Conservation (phyloP, 2,888 invertebrate species). For the Phorcus lineatus region DNA sequence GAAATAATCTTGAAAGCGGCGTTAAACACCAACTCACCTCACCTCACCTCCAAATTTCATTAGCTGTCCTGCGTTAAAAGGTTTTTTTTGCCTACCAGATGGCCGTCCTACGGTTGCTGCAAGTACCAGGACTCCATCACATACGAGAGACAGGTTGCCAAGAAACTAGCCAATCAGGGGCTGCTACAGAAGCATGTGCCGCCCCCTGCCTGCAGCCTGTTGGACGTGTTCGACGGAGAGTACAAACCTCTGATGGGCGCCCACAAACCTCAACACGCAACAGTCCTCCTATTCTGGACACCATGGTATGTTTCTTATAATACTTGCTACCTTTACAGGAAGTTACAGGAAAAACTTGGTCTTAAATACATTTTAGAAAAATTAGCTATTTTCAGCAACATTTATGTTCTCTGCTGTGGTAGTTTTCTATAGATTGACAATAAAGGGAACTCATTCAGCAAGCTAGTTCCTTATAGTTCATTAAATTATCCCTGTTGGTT, state of each 20-base stretch:
- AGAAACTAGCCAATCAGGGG: constrained; percentile 73
- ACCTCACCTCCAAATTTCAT: no score
- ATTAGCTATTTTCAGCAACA: no score
- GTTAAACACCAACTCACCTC: no score
- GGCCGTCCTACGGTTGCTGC: constrained; percentile 72
- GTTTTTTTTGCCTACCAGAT: constrained; percentile 47
- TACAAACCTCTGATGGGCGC: constrained; percentile 70
- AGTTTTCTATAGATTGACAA: no score
- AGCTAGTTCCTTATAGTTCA: no score
- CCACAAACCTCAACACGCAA: constrained; percentile 63
- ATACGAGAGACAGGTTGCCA: constrained; percentile 67
- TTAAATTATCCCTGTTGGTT: no score
- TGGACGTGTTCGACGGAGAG: constrained; percentile 72
- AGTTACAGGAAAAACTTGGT: no score
- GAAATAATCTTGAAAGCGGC: no score
- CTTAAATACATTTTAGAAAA: no score
- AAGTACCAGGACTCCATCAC: constrained; percentile 68
- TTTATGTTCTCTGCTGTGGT: no score
- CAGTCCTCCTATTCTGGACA: constrained; percentile 74
- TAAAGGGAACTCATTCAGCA: no score
- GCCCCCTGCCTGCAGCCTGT: constrained; percentile 68
- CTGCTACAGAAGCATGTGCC: constrained; percentile 68
- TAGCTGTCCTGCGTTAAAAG: neutral
- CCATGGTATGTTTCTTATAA: constrained; percentile 63
- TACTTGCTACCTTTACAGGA: no score